Evolutionary conservation across 2,797 vertebrate genomes (phyloP), one percentile per base, ranked within the genome.

Genomic region (Peromyscus nudipes): DNA sequence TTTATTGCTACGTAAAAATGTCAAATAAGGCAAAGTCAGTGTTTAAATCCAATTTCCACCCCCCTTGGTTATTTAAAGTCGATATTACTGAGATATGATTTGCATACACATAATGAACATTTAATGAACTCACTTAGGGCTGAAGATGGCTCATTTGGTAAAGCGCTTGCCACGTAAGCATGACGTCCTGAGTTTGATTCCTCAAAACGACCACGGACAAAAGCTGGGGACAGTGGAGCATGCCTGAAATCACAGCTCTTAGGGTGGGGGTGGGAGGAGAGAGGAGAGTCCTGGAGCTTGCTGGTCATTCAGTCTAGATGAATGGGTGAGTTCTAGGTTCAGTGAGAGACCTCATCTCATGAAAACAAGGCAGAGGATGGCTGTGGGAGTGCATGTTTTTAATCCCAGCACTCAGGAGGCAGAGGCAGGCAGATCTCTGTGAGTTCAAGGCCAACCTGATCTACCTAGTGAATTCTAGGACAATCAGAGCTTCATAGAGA

Each of bases 111-210:
- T 91, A n/a, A 69, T 8, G n/a, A 57, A 60, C 9, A 49, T 76
- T 92, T 85, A 85, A 93, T 34, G 9, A 57, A 87, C 49, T 62
- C 76, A 79, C 49, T 93, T 81, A 52, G 84, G 92, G 8, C 55
- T 40, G 67, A 37, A 27, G 49, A 40, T 0, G 10, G 67, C 23
- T 55, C 84, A 71, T 55, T 71, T 71, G 65, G 23, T 55, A 71
- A 71, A 71, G 46, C 4, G 2, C 37, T 87, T 29, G 34, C 34
- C 31, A 71, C 12, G 9, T 17, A 27, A 11, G 3, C 29, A n/a
- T 71, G 65, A 37, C 34, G 4, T 55, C 46, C 64, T 11, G 65
- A 73, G 67, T 71, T 55, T 87, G 85, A 73, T 19, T 29, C 85
- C 67, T 55, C 34, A 19, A 37, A 57, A 57, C 0, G 4, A 85